A percentile compares a stretch with the other conserved stretches of the same genome.
These are phyloP conservation scores for Camponotus vicinus DNA, from an alignment of 1,140 invertebrate species.

Conservation along the genomic window DNA sequence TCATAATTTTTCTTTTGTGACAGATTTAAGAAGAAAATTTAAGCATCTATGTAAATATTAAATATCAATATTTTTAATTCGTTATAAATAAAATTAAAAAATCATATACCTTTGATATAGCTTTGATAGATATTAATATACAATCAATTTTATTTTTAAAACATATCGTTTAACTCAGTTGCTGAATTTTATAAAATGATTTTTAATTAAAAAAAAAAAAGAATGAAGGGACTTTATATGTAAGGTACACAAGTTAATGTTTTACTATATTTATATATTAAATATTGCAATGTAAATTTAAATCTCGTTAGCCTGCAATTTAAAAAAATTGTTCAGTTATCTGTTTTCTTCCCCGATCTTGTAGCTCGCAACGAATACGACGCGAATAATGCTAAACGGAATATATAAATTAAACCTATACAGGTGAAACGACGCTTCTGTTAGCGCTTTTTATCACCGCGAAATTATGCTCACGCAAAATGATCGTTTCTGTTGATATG, in stretches of 20 bases:
- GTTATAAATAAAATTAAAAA: too few species aligned
- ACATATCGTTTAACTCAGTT: not conserved
- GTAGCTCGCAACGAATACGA: not conserved
- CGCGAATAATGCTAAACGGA: not conserved
- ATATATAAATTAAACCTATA: not conserved
- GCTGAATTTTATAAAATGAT: not conserved
- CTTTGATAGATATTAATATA: too few species aligned
- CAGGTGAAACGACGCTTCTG: not conserved
- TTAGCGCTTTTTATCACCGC: not conserved
- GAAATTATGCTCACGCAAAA: not conserved
- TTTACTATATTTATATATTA: not conserved
- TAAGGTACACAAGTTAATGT: not conserved
- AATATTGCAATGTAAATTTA: not conserved
- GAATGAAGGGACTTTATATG: too few species aligned
- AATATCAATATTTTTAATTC: too few species aligned
- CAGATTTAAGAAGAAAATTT: not conserved
- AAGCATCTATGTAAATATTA: too few species aligned
- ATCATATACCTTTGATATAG: too few species aligned
- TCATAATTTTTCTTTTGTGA: not conserved
- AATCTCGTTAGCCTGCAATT: not conserved
- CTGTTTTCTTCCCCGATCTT: not conserved
- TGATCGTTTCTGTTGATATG: conserved; percentile 14
- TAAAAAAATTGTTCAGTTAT: not conserved
- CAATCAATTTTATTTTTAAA: too few species aligned
- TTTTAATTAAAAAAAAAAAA: not conserved